A percentile compares a stretch with the other conserved stretches of the same genome.
Evolutionary conservation across 2,888 invertebrate species (phyloP).

Genomic region (Rhopalosiphum nymphaeae): DNA sequence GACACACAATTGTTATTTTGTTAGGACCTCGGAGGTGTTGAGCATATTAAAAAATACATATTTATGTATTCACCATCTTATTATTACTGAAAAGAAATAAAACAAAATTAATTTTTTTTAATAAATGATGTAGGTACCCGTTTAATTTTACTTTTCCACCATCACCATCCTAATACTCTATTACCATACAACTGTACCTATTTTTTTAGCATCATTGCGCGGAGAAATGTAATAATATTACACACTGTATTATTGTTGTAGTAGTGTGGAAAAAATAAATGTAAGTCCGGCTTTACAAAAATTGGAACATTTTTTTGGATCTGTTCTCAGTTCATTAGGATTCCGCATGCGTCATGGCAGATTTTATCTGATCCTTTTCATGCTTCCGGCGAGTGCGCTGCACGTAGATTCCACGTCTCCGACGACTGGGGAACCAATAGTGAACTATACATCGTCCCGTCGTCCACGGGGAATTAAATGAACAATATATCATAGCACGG

Average conservation of each 20-base stretch:
- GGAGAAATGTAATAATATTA: background rate
- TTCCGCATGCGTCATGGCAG: background rate
- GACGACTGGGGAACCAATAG: background rate
- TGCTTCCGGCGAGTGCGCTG: background rate
- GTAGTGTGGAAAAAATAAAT: background rate
- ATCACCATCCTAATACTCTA: background rate
- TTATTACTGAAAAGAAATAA: background rate
- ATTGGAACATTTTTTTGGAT: constrained; percentile 28
- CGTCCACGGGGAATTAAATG: background rate
- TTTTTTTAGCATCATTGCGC: background rate
- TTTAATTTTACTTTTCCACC: background rate
- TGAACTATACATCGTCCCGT: background rate
- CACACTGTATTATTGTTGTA: background rate
- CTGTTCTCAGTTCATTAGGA: constrained; percentile 35
- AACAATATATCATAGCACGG: constrained; percentile 5
- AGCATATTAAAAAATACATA: background rate
- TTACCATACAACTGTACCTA: background rate
- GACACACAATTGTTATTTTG: background rate
- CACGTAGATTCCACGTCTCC: background rate
- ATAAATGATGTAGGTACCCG: too few species aligned
- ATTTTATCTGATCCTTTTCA: constrained; percentile 41
- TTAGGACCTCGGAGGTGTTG: background rate
- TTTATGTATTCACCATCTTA: background rate
- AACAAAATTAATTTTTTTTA: background rate
- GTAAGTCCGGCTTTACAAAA: background rate